Evolutionary conservation across 2,888 invertebrate species (phyloP), one percentile per base, ranked within the genome.

Genomic region (Drosophila lutescens): DNA sequence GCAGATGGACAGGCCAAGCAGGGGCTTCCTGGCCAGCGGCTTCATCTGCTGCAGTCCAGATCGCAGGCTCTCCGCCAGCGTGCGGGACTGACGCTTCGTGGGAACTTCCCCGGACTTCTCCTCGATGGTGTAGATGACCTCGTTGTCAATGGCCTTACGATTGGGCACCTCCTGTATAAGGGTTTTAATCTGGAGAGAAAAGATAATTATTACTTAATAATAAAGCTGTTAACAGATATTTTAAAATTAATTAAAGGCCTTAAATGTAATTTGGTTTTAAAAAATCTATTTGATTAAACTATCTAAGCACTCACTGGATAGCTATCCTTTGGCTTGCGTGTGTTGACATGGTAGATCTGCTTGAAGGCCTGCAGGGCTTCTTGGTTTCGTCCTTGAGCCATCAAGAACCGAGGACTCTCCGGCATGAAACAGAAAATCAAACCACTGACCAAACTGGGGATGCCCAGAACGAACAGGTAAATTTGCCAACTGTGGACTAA

Each of bases 381-480:
- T 4, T 66, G 76, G 63, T 91, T 91, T 4, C 89, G 81, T 2
- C 91, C 91, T 49, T 90, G 89, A 0, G 89, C 79, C 90, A 91
- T 91, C 7, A 91, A 71, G 73, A 91, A 91, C 49, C 90, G 90
- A 0, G 92, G 76, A 93, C 91, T 76, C 57, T 91, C 91, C 0
- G 91, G 96, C 71, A 94, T 91, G 56, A 95, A 92, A 0, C 93
- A 93, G 36, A 95, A 71, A 0, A 89, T 15, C 1, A 85, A 20
- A 0, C 95, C 95, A 8, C 96, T 94, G 0, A 95, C 78, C 0
- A 97, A 88, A 23, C 95, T 95, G 9, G 97, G 95, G 66, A 96
- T 68, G 10, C 93, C 91, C 58, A 92, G 91, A 0, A 94, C 90
- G 62, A 94, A 90, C 17, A 95, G 92, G 84, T 94, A 95, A 47